These are phyloP conservation scores for Cinclus cinclus DNA, from an alignment of 2,113 vertebrate genomes.

Conservation along the genomic window DNA sequence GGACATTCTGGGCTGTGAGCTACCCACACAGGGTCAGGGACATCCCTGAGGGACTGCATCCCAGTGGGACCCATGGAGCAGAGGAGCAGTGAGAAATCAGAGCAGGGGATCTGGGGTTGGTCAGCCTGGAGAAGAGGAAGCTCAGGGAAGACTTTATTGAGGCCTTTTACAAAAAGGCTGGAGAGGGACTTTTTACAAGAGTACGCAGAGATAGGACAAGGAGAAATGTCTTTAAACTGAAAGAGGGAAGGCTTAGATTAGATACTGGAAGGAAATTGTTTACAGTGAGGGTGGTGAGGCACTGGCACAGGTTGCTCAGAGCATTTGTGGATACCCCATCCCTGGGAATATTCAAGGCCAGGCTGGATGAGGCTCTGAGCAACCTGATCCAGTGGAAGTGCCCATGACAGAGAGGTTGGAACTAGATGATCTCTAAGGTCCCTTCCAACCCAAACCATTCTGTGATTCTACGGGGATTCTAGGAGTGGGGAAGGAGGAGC, in stretches of 20 bases:
- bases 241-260: not conserved
- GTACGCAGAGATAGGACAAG: not conserved
- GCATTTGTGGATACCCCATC: not conserved
- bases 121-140: not conserved
- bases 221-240: not conserved
- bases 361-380: not conserved
- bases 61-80: fast-evolving
- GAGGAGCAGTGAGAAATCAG: not conserved
- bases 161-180: not conserved
- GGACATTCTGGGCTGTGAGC: fast-evolving
- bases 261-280: not conserved
- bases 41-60: too few relatives aligned
- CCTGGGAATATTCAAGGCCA: not conserved
- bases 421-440: not conserved
- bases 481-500: not conserved
- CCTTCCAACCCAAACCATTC: not conserved
- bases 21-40: too few relatives aligned
- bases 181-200: not conserved
- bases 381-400: not conserved
- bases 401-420: not conserved
- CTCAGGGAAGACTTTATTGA: too few relatives aligned
- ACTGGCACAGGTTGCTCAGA: not conserved
- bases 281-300: not conserved
- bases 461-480: not conserved
- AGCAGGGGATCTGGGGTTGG: not conserved